A percentile compares a stretch with the other conserved stretches of the same genome.
Evolutionary conservation across 2,888 invertebrate species (phyloP).

Genomic region (Acrobasis consociella): DNA sequence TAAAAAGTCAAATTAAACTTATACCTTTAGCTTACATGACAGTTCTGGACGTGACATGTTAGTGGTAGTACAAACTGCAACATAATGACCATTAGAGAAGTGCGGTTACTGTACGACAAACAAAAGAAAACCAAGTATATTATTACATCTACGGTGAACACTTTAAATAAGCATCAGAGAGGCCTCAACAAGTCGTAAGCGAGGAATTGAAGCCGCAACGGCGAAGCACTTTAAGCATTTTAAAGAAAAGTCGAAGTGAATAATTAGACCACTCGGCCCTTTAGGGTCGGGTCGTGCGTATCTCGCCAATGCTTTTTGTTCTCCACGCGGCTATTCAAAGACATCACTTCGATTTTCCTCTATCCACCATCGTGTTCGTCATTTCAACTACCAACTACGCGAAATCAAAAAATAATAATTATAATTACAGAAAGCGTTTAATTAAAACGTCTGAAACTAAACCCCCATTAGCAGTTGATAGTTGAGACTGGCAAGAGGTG

Average conservation of each 20-base stretch:
- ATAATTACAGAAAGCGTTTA: slow-evolving; percentile 56
- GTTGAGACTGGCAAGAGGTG: slow-evolving; percentile 72
- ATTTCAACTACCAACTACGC: slow-evolving; percentile 79
- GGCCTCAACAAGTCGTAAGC: slow-evolving; percentile 77
- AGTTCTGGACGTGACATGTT: slow-evolving; percentile 83
- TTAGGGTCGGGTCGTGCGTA: not conserved
- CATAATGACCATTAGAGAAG: slow-evolving; percentile 82
- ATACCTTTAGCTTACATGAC: slow-evolving; percentile 83
- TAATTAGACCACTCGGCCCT: slow-evolving; percentile 33
- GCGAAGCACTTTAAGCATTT: slow-evolving; percentile 76
- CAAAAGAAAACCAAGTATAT: slow-evolving; percentile 79
- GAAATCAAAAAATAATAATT: slow-evolving; percentile 51
- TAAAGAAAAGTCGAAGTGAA: slow-evolving; percentile 68
- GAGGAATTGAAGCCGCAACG: slow-evolving; percentile 77
- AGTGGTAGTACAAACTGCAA: slow-evolving; percentile 83
- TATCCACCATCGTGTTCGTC: slow-evolving; percentile 69
- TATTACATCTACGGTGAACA: slow-evolving; percentile 79
- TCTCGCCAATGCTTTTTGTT: slow-evolving; percentile 25
- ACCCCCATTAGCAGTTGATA: slow-evolving; percentile 76
- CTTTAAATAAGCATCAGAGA: slow-evolving; percentile 77
- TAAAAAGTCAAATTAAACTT: slow-evolving; percentile 79
- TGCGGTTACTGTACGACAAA: slow-evolving; percentile 83
- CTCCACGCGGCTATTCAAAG: slow-evolving; percentile 22
- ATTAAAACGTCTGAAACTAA: slow-evolving; percentile 58
- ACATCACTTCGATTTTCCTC: slow-evolving; percentile 65